Evolutionary conservation across 2,888 invertebrate genomes (phyloP).

Genomic region (Stictocephala bisonia): DNA sequence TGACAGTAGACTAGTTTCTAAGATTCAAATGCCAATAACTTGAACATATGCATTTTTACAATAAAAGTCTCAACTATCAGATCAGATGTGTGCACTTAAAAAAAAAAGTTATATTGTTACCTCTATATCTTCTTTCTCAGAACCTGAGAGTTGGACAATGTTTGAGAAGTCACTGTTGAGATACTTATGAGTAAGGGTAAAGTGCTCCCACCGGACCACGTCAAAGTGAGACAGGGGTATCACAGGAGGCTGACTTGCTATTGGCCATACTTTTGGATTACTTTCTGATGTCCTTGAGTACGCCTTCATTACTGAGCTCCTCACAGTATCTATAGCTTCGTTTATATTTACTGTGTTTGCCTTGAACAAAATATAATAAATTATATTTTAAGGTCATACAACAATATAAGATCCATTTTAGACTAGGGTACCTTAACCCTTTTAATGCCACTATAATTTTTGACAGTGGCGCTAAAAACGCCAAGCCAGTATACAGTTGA

Average conservation of each 20-base stretch:
- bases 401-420: no score
- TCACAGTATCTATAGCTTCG: background rate
- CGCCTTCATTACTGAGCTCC: background rate
- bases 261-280: conserved; percentile 78
- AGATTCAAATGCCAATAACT: no score
- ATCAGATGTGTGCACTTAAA: no score
- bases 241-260: conserved; percentile 75
- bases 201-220: conserved; percentile 86
- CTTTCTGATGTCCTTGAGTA: conserved; percentile 3
- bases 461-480: no score
- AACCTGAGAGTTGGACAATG: conserved; percentile 72
- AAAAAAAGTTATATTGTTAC: no score
- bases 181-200: conserved; percentile 86
- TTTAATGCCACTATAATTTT: no score
- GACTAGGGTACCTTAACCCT: no score
- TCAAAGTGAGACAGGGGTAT: conserved; percentile 82
- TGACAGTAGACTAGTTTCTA: no score
- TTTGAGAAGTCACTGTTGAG: conserved; percentile 84
- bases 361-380: conserved; percentile 39
- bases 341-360: background rate
- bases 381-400: no score
- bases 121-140: conserved; percentile 77
- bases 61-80: no score
- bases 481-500: no score
- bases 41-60: no score